These are phyloP conservation scores for Papilio dardanus DNA, from an alignment of 1,140 invertebrate species.

Conservation along the genomic window DNA sequence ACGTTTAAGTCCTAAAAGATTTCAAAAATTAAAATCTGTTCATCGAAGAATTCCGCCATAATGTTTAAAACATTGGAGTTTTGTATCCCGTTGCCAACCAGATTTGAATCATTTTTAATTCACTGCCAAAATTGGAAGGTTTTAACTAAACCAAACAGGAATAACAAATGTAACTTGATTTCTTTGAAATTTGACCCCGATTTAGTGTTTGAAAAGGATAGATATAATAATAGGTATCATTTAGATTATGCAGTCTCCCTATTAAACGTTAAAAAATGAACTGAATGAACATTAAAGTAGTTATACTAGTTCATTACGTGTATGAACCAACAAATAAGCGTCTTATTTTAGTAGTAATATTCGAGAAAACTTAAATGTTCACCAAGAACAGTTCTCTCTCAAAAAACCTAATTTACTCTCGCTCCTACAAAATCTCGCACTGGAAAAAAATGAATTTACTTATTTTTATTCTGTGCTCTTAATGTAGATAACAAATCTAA, in stretches of 20 bases:
- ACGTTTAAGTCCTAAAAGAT: no score
- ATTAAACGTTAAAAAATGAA: no score
- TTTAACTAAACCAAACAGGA: not conserved
- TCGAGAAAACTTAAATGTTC: constrained; percentile 1
- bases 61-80: constrained; percentile 37
- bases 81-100: constrained; percentile 11
- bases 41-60: not conserved
- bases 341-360: not conserved
- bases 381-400: constrained; percentile 16
- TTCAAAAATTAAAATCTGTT: not conserved
- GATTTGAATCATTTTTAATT: not conserved
- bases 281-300: no score
- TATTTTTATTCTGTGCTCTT: constrained; percentile 18
- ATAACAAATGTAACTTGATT: not conserved
- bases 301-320: not conserved
- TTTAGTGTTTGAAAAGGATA: not conserved
- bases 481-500: constrained; percentile 30
- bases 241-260: no score
- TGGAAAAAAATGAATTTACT: constrained; percentile 1
- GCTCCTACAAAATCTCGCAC: constrained; percentile 6
- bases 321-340: not conserved
- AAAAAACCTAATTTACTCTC: constrained; percentile 26
- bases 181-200: not conserved
- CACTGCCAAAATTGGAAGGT: not conserved
- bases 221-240: no score